These are phyloP conservation scores for Protodeltote pygarga DNA, from an alignment of 2,888 invertebrate genomes.

Conservation along the genomic window DNA sequence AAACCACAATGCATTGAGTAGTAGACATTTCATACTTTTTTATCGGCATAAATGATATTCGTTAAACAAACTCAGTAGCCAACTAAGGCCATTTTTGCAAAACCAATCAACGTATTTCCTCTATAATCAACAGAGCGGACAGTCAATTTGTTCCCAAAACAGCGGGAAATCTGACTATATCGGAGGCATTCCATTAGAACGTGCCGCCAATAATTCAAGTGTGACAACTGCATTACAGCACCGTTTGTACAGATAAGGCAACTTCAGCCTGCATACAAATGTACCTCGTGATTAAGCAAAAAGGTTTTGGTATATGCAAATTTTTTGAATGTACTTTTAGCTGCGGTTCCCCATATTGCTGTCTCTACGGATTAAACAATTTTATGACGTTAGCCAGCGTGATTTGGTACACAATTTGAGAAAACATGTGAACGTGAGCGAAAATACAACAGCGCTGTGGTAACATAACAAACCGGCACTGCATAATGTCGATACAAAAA, in stretches of 20 bases:
- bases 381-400: too few species aligned
- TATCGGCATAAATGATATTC: too few species aligned
- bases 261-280: conserved; percentile 36
- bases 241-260: conserved; percentile 29
- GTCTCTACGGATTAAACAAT: too few species aligned
- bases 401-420: too few species aligned
- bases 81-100: conserved; percentile 5
- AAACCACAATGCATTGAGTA: too few species aligned
- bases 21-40: too few species aligned
- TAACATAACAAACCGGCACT: too few species aligned
- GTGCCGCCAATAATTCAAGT: conserved; percentile 39
- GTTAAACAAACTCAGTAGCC: too few species aligned
- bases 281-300: conserved; percentile 36
- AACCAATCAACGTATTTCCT: conserved; percentile 27
- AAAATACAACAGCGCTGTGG: too few species aligned
- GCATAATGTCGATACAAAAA: too few species aligned
- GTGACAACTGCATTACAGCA: conserved; percentile 46
- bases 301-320: conserved; percentile 33
- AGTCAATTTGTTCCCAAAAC: conserved; percentile 11
- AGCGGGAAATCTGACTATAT: conserved; percentile 31
- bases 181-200: conserved; percentile 33
- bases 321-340: conserved; percentile 28
- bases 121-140: conserved; percentile 28
- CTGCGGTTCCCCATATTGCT: conserved; percentile 7
- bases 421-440: too few species aligned